Conservation (phyloP, 2,797 vertebrate genomes). For the Muscicapa comitata region DNA sequence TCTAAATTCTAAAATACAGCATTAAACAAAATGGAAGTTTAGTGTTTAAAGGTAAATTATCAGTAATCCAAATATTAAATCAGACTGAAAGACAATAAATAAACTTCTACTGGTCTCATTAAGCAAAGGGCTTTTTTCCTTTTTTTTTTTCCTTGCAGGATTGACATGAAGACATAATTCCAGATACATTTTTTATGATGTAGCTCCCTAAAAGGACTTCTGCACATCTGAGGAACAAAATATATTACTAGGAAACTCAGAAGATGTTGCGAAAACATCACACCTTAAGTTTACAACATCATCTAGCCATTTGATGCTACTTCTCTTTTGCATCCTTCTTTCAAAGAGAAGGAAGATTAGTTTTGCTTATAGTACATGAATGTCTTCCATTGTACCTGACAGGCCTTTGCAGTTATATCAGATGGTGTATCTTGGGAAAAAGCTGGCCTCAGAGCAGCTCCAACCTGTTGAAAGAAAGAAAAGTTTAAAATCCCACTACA, state of each 20-base stretch:
- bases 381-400: constrained; percentile 82
- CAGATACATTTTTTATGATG: background rate
- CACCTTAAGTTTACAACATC: background rate
- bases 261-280: background rate
- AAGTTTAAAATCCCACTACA: background rate
- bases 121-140: fast-evolving
- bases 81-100: background rate
- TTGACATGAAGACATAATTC: background rate
- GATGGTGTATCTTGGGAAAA: constrained; percentile 98
- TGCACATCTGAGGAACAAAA: background rate
- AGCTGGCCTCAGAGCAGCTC: constrained; percentile 94
- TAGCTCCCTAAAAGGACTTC: background rate
- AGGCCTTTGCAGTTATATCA: constrained; percentile 98
- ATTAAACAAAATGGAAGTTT: background rate
- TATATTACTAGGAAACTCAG: background rate
- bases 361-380: background rate
- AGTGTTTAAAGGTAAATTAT: background rate
- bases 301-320: background rate
- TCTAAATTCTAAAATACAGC: background rate
- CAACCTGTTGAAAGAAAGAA: constrained; percentile 81
- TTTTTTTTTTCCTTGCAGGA: background rate
- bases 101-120: background rate
- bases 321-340: background rate
- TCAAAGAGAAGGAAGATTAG: background rate
- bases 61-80: background rate